A percentile compares a stretch with the other conserved stretches of the same genome.
phyloP scores from a whole-genome alignment of 1,140 invertebrate species.

The Tachypleus tridentatus region DNA sequence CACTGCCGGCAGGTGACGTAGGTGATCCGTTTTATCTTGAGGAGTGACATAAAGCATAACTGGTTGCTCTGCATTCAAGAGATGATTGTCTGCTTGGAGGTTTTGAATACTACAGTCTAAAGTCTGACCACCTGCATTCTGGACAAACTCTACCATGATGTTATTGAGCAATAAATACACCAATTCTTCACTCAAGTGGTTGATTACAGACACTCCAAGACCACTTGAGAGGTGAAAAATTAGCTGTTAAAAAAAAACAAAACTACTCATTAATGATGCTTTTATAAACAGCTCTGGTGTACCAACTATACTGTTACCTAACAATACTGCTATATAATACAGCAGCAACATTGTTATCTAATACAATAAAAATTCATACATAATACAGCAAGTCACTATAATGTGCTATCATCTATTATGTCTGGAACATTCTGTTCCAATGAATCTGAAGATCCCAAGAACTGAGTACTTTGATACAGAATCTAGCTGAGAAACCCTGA shows the following conservation, averaged over 20 bases:
- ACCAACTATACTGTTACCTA: too few relatives aligned
- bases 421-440: too few relatives aligned
- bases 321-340: too few relatives aligned
- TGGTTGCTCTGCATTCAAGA: slow-evolving; percentile 69
- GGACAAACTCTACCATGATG: slow-evolving; percentile 52
- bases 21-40: slow-evolving; percentile 32
- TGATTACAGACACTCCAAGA: slow-evolving; percentile 71
- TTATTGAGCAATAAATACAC: slow-evolving; percentile 62
- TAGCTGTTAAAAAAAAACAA: slow-evolving; percentile 33
- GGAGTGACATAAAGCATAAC: slow-evolving; percentile 62
- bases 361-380: too few relatives aligned
- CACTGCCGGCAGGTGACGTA: slow-evolving; percentile 34
- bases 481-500: too few relatives aligned
- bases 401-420: too few relatives aligned
- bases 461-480: too few relatives aligned
- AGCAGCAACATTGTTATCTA: too few relatives aligned
- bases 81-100: slow-evolving; percentile 83
- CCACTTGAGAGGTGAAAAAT: slow-evolving; percentile 48
- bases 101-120: slow-evolving; percentile 59
- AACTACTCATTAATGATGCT: too few relatives aligned
- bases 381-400: too few relatives aligned
- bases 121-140: slow-evolving; percentile 43
- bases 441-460: too few relatives aligned
- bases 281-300: too few relatives aligned
- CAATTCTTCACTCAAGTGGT: slow-evolving; percentile 68